Base-by-base conservation (phyloP, 2,888 invertebrate genomes). In the Onthophagus sagittarius region DNA sequence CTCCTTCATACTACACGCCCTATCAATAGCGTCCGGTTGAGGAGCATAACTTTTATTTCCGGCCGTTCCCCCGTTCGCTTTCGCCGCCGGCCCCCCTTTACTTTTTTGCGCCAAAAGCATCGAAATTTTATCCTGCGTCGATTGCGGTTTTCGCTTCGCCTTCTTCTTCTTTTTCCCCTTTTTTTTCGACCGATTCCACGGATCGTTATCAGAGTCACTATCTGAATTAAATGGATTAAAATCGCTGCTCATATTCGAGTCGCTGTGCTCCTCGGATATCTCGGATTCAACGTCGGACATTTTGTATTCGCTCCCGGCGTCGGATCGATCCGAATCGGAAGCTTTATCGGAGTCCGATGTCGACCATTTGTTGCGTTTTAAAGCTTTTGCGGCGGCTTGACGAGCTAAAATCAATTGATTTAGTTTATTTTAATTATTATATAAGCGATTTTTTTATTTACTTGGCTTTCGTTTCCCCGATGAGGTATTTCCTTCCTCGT, bases 141-240 rank as follows among this genome's bases (percentile, higher is more conserved):
- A 83, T 5, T 81, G 80, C 53, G 81, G 77, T 7, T 23, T 23
- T 75, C 85, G 85, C 74, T 83, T 83, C 1, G 82, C 79, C 15
- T 79, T 78, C 72, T 84, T 85, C 77, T 84, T 84, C 74, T 82
- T 81, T 73, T 81, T 81, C 70, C 76, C 77, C 33, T 80, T 81
- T 72, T 83, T 81, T 79, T 83, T 83, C 69, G 82, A 84, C 6
- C 85, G 80, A 74, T 83, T 83, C 82, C 82, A 85, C 72, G 85
- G 87, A 89, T 93, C 93, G 79, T 92, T 92, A 81, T 95, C 95
- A 63, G 93, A 93, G 80, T 93, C 93, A 80, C 91, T 90, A 81
- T 93, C 96, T 70, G 90, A 92, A 83, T 93, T 93, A 82, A 95
- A 95, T n/a, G 97, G 97, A 87, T 98, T 97, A 84, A 95, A 96